Percentiles rank a stretch among this genome's conserved stretches.
These are phyloP conservation scores for Schizotus pectinicornis DNA, from an alignment of 2,888 invertebrate species.

Conservation along the genomic window DNA sequence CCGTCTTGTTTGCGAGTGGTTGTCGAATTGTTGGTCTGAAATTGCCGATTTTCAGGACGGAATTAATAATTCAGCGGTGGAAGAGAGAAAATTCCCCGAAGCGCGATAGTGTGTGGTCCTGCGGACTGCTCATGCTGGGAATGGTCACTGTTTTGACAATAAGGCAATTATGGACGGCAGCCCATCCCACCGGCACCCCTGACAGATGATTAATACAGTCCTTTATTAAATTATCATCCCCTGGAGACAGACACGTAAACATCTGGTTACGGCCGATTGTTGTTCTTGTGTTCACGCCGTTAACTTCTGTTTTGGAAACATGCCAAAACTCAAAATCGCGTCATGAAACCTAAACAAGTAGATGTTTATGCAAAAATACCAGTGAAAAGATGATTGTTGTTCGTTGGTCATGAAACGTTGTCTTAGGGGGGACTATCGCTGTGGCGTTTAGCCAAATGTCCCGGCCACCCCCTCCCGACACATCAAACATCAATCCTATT, in stretches of 20 bases:
- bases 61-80: neutral
- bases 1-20: conserved; percentile 25
- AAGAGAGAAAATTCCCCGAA: neutral
- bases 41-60: neutral
- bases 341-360: too few species aligned
- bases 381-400: too few species aligned
- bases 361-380: too few species aligned
- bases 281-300: too few species aligned
- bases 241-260: conserved; percentile 36
- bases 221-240: conserved; percentile 59
- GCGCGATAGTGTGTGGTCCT: conserved; percentile 21
- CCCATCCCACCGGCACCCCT: conserved; percentile 53
- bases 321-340: neutral
- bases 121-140: conserved; percentile 42
- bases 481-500: conserved; percentile 31
- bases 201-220: conserved; percentile 57
- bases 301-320: neutral
- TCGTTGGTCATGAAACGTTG: neutral
- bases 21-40: conserved; percentile 5
- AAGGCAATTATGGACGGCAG: conserved; percentile 56
- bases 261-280: conserved; percentile 18
- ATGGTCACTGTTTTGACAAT: conserved; percentile 57
- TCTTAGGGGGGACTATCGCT: conserved; percentile 4
- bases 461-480: conserved; percentile 24
- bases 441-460: conserved; percentile 27